Percentiles rank a stretch among this genome's conserved stretches.
Evolutionary conservation across 2,797 vertebrate species (phyloP).

Genomic region (Microctenopoma steveboyesi): DNA sequence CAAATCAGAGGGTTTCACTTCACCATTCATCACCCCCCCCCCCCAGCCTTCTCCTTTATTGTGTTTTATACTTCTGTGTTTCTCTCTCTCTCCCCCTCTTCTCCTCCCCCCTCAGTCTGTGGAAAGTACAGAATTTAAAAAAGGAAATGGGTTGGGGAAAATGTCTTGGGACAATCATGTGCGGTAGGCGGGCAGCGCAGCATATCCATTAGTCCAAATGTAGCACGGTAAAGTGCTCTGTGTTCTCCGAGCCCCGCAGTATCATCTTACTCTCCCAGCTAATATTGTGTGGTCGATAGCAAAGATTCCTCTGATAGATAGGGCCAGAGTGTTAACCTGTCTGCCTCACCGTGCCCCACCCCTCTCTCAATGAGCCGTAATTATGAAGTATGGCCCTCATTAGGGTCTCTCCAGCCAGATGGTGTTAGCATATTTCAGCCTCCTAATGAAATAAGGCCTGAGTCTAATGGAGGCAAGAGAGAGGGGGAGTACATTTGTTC

Average conservation of each 20-base stretch:
- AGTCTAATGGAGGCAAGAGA: conserved; percentile 78
- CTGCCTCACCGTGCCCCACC: conserved; percentile 64
- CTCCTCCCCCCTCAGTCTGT: conserved; percentile 32
- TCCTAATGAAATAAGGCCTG: conserved; percentile 84
- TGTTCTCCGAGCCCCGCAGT: conserved; percentile 51
- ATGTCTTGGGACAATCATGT: conserved; percentile 67
- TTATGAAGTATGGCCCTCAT: conserved; percentile 84
- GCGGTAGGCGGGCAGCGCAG: conserved; percentile 44
- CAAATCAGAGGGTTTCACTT: conserved; percentile 71
- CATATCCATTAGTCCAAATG: conserved; percentile 73
- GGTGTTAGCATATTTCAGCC: conserved; percentile 85
- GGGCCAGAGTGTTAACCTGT: conserved; percentile 73
- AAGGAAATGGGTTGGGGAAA: conserved; percentile 63
- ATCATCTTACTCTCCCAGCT: conserved; percentile 77
- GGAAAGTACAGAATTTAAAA: conserved; percentile 61
- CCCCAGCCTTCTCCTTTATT: conserved; percentile 35
- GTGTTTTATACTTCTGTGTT: conserved; percentile 52
- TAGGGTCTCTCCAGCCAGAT: conserved; percentile 81
- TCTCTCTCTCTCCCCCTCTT: conserved; percentile 16
- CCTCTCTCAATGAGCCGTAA: conserved; percentile 71
- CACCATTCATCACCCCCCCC: conserved; percentile 44
- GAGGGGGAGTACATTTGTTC: conserved; percentile 67
- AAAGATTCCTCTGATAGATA: conserved; percentile 79
- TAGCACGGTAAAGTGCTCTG: conserved; percentile 70
- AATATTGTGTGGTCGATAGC: conserved; percentile 77